These are phyloP conservation scores for Atta texana DNA, from an alignment of 1,140 invertebrate genomes.

Conservation along the genomic window DNA sequence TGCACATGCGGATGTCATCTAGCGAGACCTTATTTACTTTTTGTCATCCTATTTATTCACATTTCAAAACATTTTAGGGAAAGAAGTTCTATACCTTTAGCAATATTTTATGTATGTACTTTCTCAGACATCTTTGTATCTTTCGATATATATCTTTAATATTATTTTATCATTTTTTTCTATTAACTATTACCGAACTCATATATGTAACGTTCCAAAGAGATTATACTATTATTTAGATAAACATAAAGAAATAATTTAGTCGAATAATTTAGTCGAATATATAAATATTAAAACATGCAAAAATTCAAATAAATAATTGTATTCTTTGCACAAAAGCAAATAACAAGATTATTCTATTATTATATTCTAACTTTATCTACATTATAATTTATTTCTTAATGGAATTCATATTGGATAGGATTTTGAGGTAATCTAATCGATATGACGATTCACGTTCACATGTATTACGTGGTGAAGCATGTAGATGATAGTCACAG, in stretches of 20 bases:
- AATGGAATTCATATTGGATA: neutral
- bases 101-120: slow-evolving; percentile 13
- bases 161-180: neutral
- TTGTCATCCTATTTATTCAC: neutral
- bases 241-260: neutral
- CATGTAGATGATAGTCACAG: slow-evolving; percentile 23
- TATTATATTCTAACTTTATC: neutral
- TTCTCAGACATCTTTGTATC: neutral
- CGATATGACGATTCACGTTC: slow-evolving; percentile 1
- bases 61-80: slow-evolving; percentile 27
- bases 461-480: slow-evolving; percentile 11
- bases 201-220: neutral
- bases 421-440: slow-evolving; percentile 6
- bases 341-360: neutral
- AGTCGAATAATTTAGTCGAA: neutral
- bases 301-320: slow-evolving; percentile 15
- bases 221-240: neutral
- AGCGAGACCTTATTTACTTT: neutral
- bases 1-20: slow-evolving; percentile 3
- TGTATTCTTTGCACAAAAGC: neutral
- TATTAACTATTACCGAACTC: neutral
- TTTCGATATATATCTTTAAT: neutral
- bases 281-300: neutral
- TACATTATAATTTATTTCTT: neutral
- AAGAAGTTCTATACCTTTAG: slow-evolving; percentile 7